Evolutionary conservation across 2,113 vertebrate genomes (phyloP).

Genomic region (Tor tambroides): DNA sequence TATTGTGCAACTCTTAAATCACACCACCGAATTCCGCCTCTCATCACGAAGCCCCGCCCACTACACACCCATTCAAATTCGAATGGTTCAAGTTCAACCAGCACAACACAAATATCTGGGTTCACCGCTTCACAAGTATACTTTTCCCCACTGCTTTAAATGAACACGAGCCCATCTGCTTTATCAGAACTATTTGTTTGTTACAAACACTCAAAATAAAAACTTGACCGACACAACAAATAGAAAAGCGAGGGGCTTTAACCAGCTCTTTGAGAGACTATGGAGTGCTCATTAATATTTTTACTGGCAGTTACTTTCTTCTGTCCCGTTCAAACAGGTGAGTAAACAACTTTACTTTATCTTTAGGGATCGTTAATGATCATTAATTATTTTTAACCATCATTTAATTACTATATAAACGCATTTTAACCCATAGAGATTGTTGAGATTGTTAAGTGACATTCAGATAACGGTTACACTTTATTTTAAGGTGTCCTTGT

Average conservation of each 20-base stretch:
- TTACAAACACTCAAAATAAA: not conserved
- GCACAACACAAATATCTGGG: constrained; percentile 47
- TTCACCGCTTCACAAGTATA: not conserved
- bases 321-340: constrained; percentile 64
- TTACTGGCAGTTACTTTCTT: constrained; percentile 59
- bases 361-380: not conserved
- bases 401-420: not conserved
- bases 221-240: not conserved
- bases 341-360: constrained; percentile 53
- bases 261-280: constrained; percentile 46
- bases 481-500: no score
- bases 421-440: not conserved
- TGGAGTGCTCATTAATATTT: constrained; percentile 53
- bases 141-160: not conserved
- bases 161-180: not conserved
- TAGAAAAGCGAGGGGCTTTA: constrained; percentile 22
- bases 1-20: constrained; percentile 69
- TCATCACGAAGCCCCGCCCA: constrained; percentile 62
- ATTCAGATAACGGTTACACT: no score
- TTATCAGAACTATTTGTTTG: not conserved
- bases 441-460: not conserved
- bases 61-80: constrained; percentile 72
- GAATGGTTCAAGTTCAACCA: constrained; percentile 66
- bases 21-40: constrained; percentile 74
- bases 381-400: not conserved